Evolutionary conservation across 1,140 invertebrate species (phyloP).

Genomic region (Papilio xuthus): DNA sequence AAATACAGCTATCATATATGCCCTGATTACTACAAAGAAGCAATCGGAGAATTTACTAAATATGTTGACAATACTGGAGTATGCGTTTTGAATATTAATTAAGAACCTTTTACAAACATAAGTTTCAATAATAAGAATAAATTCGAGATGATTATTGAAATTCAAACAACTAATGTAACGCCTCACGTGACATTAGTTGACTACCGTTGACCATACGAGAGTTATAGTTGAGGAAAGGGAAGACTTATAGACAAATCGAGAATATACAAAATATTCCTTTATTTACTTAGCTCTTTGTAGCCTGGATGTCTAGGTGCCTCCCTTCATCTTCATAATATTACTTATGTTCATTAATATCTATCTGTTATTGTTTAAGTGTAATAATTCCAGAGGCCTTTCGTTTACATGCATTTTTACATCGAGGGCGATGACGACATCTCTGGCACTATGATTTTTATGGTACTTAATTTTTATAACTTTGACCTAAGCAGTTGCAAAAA

Average conservation of each 20-base stretch:
- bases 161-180: too few species aligned
- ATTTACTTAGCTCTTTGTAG: too few species aligned
- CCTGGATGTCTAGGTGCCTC: too few species aligned
- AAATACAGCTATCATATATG: constrained; percentile 68
- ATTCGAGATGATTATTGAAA: too few species aligned
- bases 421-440: constrained; percentile 55
- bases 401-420: constrained; percentile 77
- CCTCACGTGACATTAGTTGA: too few species aligned
- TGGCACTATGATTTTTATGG: constrained; percentile 79
- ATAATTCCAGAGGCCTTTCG: constrained; percentile 79
- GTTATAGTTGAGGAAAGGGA: too few species aligned
- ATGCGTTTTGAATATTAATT: constrained; percentile 42
- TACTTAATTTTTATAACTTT: constrained; percentile 44
- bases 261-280: too few species aligned
- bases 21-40: constrained; percentile 72
- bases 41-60: constrained; percentile 60
- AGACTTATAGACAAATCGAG: too few species aligned
- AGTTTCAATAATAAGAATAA: background rate
- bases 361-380: background rate
- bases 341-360: too few species aligned
- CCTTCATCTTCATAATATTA: too few species aligned
- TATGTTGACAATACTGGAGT: constrained; percentile 61
- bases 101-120: constrained; percentile 23
- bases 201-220: too few species aligned
- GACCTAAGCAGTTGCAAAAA: background rate